These are phyloP conservation scores for Peromyscus nudipes DNA, from an alignment of 2,797 vertebrate species.

Conservation along the genomic window DNA sequence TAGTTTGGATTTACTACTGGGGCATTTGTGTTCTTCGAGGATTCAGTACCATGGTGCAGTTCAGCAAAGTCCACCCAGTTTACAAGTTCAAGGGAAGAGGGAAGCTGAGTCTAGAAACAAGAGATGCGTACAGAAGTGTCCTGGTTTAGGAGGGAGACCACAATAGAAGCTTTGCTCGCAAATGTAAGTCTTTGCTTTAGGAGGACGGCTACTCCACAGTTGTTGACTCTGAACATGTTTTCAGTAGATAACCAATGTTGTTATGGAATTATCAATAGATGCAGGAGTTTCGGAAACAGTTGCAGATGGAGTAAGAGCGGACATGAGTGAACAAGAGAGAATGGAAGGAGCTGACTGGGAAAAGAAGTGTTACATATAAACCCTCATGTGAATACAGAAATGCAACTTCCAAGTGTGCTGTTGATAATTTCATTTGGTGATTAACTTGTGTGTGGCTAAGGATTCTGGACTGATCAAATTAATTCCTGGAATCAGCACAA, in stretches of 20 bases:
- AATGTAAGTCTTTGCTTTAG: not conserved
- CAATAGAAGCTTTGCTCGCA: conserved; percentile 24
- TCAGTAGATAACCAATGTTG: not conserved
- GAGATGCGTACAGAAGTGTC: conserved; percentile 2
- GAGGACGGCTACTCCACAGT: not conserved
- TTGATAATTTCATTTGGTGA: conserved; percentile 29
- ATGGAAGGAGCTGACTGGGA: not conserved
- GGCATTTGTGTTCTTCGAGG: not conserved
- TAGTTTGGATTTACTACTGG: conserved; percentile 50
- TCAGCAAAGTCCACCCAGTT: conserved; percentile 18
- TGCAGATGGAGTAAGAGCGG: not conserved
- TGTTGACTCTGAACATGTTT: conserved; percentile 32
- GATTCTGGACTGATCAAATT: conserved; percentile 41
- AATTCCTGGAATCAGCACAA: not conserved
- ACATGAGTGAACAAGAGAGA: not conserved
- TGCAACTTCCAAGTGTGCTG: not conserved
- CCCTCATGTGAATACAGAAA: not conserved
- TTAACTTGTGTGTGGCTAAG: conserved; percentile 6
- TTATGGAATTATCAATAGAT: not conserved
- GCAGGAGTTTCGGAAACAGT: conserved; percentile 10
- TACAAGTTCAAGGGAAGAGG: conserved; percentile 15
- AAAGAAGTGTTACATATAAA: not conserved
- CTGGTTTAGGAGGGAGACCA: conserved; percentile 39
- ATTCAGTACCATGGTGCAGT: not conserved
- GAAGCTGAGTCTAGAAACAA: conserved; percentile 2